A percentile compares a stretch with the other conserved stretches of the same genome.
Evolutionary conservation across 92 coral and sea anemone species (phyloP).

Genomic region (Porites evermanni): DNA sequence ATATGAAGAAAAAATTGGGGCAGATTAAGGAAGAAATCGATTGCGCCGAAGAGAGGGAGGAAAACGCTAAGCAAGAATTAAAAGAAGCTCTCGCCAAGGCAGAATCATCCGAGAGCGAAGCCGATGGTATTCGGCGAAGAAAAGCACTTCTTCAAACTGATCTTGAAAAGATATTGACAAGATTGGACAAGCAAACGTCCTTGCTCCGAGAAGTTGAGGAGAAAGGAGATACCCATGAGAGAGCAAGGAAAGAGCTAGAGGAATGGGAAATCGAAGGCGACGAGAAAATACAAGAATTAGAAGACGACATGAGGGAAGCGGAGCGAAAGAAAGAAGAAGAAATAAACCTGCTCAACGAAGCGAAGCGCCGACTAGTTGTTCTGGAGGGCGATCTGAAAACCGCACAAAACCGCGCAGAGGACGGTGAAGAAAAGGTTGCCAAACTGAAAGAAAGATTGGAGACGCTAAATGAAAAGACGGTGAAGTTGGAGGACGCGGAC

Average conservation of each 20-base stretch:
- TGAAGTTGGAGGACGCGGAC: conserved; percentile 76
- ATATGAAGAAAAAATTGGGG: conserved; percentile 72
- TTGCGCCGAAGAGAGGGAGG: conserved; percentile 78
- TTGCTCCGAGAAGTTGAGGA: conserved; percentile 37
- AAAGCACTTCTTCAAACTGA: conserved; percentile 59
- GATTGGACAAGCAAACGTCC: conserved; percentile 60
- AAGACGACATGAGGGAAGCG: conserved; percentile 66
- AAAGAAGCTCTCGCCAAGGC: conserved; percentile 65
- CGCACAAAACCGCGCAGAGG: conserved; percentile 55
- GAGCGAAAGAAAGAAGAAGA: conserved; percentile 62
- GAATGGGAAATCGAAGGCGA: conserved; percentile 88
- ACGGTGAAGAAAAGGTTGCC: not conserved
- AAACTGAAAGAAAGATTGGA: conserved; percentile 34
- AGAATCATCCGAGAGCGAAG: conserved; percentile 62
- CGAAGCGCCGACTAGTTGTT: conserved; percentile 69
- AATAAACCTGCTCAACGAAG: conserved; percentile 66
- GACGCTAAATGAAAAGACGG: conserved; percentile 49
- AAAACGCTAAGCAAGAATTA: conserved; percentile 53
- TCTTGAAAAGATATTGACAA: conserved; percentile 48
- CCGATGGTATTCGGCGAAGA: conserved; percentile 73
- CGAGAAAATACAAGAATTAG: conserved; percentile 72
- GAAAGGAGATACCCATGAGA: conserved; percentile 74
- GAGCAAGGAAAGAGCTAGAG: conserved; percentile 76
- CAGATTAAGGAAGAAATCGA: conserved; percentile 77
- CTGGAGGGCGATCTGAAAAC: conserved; percentile 65